Evolutionary conservation across 2,888 invertebrate species (phyloP).

Genomic region (Phyto melanocephala): DNA sequence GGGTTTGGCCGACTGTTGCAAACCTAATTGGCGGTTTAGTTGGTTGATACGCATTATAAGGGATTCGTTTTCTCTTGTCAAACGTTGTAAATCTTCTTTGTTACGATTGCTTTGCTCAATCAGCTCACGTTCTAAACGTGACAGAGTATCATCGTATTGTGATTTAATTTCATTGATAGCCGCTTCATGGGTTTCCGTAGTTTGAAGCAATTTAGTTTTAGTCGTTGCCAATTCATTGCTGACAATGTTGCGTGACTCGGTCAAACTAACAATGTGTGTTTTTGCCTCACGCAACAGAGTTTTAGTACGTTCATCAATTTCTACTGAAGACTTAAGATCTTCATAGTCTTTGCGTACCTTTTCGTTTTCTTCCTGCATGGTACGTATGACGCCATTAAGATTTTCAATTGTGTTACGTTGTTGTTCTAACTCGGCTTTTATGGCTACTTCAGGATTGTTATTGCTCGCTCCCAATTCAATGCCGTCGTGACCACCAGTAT

Average conservation of each 20-base stretch:
- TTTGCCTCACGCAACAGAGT: slow-evolving; percentile 86
- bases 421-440: slow-evolving; percentile 78
- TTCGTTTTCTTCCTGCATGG: slow-evolving; percentile 80
- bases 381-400: slow-evolving; percentile 78
- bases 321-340: slow-evolving; percentile 83
- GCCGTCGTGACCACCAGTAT: slow-evolving; percentile 77
- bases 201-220: slow-evolving; percentile 81
- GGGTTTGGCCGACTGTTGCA: slow-evolving; percentile 84
- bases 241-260: slow-evolving; percentile 84
- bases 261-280: slow-evolving; percentile 85
- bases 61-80: slow-evolving; percentile 84
- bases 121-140: slow-evolving; percentile 86
- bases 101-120: slow-evolving; percentile 83
- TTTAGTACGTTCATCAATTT: slow-evolving; percentile 84
- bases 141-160: slow-evolving; percentile 85
- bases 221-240: slow-evolving; percentile 82
- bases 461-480: slow-evolving; percentile 76
- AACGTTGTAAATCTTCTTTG: slow-evolving; percentile 79
- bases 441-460: slow-evolving; percentile 72
- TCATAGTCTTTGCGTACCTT: slow-evolving; percentile 83
- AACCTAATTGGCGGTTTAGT: slow-evolving; percentile 83
- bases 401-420: slow-evolving; percentile 77
- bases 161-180: slow-evolving; percentile 83
- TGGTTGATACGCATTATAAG: slow-evolving; percentile 85
- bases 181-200: slow-evolving; percentile 81